Percentiles rank a stretch among this genome's conserved stretches.
These are phyloP conservation scores for Formicarius rufipectus DNA, from an alignment of 2,113 vertebrate species.

Conservation along the genomic window DNA sequence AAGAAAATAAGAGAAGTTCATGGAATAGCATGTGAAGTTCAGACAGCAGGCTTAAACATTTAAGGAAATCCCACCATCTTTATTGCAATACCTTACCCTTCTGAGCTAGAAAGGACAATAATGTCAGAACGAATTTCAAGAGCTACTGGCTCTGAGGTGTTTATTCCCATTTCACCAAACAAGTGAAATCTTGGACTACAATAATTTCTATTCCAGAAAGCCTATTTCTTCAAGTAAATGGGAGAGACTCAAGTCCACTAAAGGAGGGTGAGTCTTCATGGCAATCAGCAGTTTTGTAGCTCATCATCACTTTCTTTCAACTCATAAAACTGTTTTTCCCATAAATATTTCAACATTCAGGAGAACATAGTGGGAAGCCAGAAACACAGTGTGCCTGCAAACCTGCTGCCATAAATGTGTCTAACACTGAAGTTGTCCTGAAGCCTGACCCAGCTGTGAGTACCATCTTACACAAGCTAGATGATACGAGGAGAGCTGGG, in stretches of 20 bases:
- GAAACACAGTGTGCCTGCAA: neutral
- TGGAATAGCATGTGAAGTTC: neutral
- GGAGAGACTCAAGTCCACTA: neutral
- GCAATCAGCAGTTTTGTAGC: neutral
- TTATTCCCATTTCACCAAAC: neutral
- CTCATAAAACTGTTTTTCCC: neutral
- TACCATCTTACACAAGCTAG: neutral
- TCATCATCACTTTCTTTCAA: neutral
- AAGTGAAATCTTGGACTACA: neutral
- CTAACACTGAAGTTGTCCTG: neutral
- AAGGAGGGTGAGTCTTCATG: neutral
- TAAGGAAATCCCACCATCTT: neutral
- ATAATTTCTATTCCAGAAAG: neutral
- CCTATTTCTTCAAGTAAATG: neutral
- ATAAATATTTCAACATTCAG: slow-evolving; percentile 20
- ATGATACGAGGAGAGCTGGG: neutral
- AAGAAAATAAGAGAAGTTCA: neutral
- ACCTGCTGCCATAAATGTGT: neutral
- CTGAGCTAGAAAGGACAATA: neutral
- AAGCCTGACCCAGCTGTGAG: neutral
- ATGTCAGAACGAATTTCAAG: neutral
- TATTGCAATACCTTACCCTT: neutral
- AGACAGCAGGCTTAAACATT: neutral
- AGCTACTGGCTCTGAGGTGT: neutral
- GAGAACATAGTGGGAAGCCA: neutral